Evolutionary conservation across 2,113 vertebrate genomes (phyloP), one percentile per base, ranked within the genome.

Genomic region (Turnix velox): DNA sequence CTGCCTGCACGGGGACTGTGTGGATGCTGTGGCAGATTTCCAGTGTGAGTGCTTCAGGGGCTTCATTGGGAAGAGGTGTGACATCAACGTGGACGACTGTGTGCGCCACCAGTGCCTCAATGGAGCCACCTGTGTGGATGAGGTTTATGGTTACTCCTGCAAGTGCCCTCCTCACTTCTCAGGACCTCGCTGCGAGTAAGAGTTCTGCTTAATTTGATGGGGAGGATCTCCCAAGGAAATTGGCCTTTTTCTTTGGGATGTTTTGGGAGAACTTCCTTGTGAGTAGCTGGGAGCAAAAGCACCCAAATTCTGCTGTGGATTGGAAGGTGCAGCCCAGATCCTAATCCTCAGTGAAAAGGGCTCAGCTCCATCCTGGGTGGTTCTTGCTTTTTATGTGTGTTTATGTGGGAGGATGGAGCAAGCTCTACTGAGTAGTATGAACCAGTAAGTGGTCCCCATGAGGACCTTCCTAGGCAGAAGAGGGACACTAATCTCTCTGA

Each of bases 111-210:
- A 52, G 73, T 99, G 99, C 94, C 93, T 96, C 19, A 98, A 99
- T 1, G 98, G 97, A 27, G 98, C 97, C 8, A 94, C 88, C 43
- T 99, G 99, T 18, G 1, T 97, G 4, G 97, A 98, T 2, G 92
- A 69, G 1, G 48, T 95, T 12, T 97, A 95, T 6, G 95, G 94
- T 7, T 98, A 98, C 96, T 98, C 97, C 40, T 99, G 99, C 89
- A 90, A 73, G 39, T 99, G 99, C 95, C 98, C 96, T 4, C 84
- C 95, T 1, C 97, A 96, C 11, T 98, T 95, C 83, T 95, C 96
- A 0, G 99, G 99, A 2, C 97, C 96, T 12, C 97, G 96, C 85
- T 99, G 99, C 96, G 97, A 99, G 99, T 99, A 95, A 98, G 98
- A 98, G 52, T 48, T 12, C 3, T 9, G 35, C 19, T 16, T 49